Percentiles rank a stretch among this genome's conserved stretches.
Evolutionary conservation across 2,113 vertebrate genomes (phyloP).

Genomic region (Agapornis roseicollis): DNA sequence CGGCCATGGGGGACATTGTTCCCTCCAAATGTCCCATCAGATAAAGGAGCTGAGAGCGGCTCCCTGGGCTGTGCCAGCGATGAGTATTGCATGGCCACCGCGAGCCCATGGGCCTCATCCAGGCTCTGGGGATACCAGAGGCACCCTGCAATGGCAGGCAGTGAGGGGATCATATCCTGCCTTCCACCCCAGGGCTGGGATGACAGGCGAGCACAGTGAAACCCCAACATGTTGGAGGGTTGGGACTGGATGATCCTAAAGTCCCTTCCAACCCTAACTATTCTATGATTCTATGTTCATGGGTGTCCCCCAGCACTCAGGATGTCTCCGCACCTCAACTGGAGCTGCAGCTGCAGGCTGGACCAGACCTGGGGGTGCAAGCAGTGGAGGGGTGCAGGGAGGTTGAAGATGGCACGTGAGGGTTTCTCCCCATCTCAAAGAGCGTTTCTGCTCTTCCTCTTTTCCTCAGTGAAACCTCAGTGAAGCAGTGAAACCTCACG

Average conservation of each 20-base stretch:
- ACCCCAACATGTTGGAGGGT: accelerated
- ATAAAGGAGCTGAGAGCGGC: not conserved
- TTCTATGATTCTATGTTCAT: too few species aligned
- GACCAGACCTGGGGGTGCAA: not conserved
- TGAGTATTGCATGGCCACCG: not conserved
- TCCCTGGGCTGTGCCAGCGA: not conserved
- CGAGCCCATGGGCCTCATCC: not conserved
- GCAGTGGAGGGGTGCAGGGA: accelerated
- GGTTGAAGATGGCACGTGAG: accelerated
- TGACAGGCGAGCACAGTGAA: not conserved
- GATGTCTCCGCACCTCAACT: accelerated
- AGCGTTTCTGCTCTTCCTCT: conserved; percentile 4
- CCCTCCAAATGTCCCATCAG: conserved; percentile 8
- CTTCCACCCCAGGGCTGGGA: accelerated
- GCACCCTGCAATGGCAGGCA: accelerated
- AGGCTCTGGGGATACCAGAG: not conserved
- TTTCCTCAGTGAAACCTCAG: not conserved
- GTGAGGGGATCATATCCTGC: accelerated
- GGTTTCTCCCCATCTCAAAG: not conserved
- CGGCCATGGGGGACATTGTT: not conserved
- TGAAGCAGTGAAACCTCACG: conserved; percentile 25
- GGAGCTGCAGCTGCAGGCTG: not conserved
- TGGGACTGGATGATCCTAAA: too few species aligned
- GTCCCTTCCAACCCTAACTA: too few species aligned
- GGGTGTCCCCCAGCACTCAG: not conserved